These are phyloP conservation scores for Acronicta alni DNA, from an alignment of 2,888 invertebrate genomes.

Conservation along the genomic window DNA sequence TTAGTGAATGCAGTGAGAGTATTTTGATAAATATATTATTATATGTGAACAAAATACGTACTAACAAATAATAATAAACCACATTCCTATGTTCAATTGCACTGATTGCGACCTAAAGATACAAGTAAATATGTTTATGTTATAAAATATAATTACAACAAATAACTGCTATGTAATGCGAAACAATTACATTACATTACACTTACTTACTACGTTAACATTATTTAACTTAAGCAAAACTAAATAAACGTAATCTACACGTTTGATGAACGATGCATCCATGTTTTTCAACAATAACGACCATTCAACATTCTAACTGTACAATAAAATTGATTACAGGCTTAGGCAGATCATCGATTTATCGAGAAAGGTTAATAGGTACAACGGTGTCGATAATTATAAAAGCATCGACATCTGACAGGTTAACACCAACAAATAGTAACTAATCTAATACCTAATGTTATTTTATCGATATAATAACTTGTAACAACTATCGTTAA, in stretches of 20 bases:
- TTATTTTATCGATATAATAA: neutral
- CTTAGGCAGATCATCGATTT: conserved; percentile 25
- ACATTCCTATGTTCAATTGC: conserved; percentile 26
- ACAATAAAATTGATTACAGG: conserved; percentile 15
- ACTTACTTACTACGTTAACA: conserved; percentile 36
- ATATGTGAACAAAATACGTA: conserved; percentile 13
- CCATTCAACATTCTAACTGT: conserved; percentile 22
- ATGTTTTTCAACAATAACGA: conserved; percentile 22
- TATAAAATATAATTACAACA: conserved; percentile 25
- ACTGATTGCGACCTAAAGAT: conserved; percentile 26
- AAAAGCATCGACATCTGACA: neutral
- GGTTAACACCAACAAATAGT: neutral
- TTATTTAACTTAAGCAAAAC: conserved; percentile 19
- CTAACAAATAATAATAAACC: conserved; percentile 13
- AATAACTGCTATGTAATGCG: conserved; percentile 17
- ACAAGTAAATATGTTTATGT: conserved; percentile 15
- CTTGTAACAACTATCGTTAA: conserved; percentile 1
- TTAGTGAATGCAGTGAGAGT: conserved; percentile 5
- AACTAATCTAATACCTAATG: no score
- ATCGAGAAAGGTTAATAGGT: neutral
- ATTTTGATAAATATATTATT: conserved; percentile 19
- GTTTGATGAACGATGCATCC: conserved; percentile 17
- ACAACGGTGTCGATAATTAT: neutral
- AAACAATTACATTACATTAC: conserved; percentile 34
- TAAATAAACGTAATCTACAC: conserved; percentile 21